These are phyloP conservation scores for Anser cygnoides DNA, from an alignment of 2,113 vertebrate genomes.

Conservation along the genomic window DNA sequence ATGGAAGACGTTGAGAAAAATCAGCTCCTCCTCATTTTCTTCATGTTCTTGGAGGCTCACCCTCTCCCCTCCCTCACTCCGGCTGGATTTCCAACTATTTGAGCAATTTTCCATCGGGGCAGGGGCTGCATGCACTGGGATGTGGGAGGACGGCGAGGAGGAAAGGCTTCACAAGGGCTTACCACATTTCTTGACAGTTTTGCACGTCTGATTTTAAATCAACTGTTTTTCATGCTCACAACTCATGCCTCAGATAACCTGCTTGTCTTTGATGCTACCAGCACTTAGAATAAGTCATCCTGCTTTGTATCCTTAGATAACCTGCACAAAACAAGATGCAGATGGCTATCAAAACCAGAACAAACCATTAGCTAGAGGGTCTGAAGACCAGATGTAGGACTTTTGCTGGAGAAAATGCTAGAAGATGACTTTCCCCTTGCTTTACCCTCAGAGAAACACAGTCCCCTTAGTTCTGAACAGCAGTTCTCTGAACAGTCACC, in stretches of 20 bases:
- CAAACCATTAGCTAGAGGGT: background rate
- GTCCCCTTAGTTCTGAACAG: background rate
- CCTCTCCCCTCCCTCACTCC: background rate
- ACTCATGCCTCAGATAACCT: background rate
- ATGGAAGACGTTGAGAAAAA: background rate
- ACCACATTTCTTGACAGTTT: background rate
- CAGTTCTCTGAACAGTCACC: background rate
- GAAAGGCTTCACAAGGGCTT: background rate
- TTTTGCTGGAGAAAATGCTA: background rate
- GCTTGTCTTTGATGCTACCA: background rate
- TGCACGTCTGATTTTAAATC: background rate
- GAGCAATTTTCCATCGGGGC: background rate
- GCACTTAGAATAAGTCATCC: background rate
- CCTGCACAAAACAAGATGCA: background rate
- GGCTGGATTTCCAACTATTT: background rate
- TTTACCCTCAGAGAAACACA: background rate
- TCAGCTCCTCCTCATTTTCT: background rate
- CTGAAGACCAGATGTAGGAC: background rate
- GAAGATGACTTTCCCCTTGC: background rate
- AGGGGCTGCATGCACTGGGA: fast-evolving
- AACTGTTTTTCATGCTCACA: background rate
- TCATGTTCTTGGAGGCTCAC: background rate
- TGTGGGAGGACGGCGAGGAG: background rate
- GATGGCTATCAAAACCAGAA: background rate
- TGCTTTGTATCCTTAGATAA: background rate